Base-by-base conservation (phyloP, 2,113 vertebrate species). In the Lathamus discolor region DNA sequence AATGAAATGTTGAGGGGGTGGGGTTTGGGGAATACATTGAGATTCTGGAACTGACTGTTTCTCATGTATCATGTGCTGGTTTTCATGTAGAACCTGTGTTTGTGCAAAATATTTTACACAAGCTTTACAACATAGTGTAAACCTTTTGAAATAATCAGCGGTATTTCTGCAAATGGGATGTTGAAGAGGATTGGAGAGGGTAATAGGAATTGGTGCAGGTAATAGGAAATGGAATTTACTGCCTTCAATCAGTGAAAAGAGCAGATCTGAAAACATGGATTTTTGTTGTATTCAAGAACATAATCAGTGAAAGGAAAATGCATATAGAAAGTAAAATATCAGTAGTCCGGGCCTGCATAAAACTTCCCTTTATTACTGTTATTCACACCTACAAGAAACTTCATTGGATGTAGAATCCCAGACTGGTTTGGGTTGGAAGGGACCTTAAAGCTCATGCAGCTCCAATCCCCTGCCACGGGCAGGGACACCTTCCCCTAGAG, bases 261-360 rank as follows among this genome's bases (percentile, higher is more conserved):
- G 12, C 35, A 37, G 4, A 0, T 7, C 64, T 29, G 5, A 19
- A 55, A 59, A 13, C 2, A 0, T 7, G 31, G 6, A 1, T n/a
- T 39, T 39, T 37, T 64, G 23, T 8, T 5, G n/a, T 8, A 15
- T 4, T 85, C 17, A 35, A 39, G 27, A 68, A 16, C 25, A 75
- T 46, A 82, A 27, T 15, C 7, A 3, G 5, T 29, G 12, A 59
- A 77, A 85, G 18, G 8, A 55, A 85, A 88, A 62, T 33, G 10
- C 7, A 37, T 17, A 1, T 17, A 8, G 13, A 22, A 48, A 35
- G 37, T 57, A 39, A 54, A 25, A 29, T 4, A 17, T 9, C 7
- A 28, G 19, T 46, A 19, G n/a, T n/a, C 51, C 24, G 11, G 24
- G 28, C 16, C 24, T 77, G 55, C 33, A n/a, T 59, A 10, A 23